Evolutionary conservation across 1,140 invertebrate species (phyloP).

Genomic region (Drosophila kepulauana): DNA sequence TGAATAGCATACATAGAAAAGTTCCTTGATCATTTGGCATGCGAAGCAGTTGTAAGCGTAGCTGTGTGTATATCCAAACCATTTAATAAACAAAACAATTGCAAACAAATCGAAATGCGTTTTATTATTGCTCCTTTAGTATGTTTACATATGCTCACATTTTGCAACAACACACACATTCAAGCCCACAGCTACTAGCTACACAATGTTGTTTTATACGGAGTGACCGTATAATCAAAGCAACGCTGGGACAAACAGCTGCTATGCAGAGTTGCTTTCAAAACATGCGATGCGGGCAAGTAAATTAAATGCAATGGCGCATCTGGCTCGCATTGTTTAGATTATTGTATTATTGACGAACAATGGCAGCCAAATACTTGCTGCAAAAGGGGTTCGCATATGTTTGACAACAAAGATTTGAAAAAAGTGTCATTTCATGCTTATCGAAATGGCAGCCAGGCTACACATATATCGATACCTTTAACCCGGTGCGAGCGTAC

Average conservation of each 20-base stretch:
- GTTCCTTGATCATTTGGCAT: constrained; percentile 4
- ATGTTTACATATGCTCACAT: constrained; percentile 26
- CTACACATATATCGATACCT: background rate
- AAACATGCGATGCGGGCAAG: background rate
- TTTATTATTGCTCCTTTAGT: constrained; percentile 21
- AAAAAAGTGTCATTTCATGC: background rate
- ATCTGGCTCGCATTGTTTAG: background rate
- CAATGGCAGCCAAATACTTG: too few species aligned
- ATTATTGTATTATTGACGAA: too few species aligned
- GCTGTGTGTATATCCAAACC: background rate
- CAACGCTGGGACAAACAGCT: constrained; percentile 7
- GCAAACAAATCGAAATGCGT: constrained; percentile 25
- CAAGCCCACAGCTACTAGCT: background rate
- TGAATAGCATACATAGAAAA: background rate
- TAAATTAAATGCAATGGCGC: background rate
- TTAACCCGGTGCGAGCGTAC: too few species aligned
- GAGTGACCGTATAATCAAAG: constrained; percentile 18
- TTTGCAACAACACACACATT: constrained; percentile 20
- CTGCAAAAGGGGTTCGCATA: too few species aligned
- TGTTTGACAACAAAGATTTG: too few species aligned
- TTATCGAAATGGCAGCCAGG: background rate
- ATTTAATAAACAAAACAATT: constrained; percentile 30
- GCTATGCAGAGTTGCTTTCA: background rate
- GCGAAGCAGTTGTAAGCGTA: background rate
- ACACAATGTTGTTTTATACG: background rate